Percentiles rank a stretch among this genome's conserved stretches.
These are phyloP conservation scores for Dicyrtoma fusca DNA, from an alignment of 2,888 invertebrate species.

Conservation along the genomic window DNA sequence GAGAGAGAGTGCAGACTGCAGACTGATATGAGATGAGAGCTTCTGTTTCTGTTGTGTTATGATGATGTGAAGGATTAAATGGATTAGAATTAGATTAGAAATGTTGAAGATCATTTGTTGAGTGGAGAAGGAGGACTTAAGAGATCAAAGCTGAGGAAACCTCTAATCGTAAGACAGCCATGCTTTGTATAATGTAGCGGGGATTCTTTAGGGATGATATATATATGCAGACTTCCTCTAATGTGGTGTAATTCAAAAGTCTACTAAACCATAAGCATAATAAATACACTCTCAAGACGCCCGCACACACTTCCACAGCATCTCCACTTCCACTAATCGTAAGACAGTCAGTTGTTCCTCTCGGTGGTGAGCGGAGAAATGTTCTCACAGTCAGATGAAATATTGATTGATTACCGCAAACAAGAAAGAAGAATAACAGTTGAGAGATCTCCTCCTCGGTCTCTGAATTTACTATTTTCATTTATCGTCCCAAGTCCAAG, in stretches of 20 bases:
- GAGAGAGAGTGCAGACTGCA: background rate
- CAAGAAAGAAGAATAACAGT: slow-evolving; percentile 9
- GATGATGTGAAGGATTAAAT: slow-evolving; percentile 37
- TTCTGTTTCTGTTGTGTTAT: slow-evolving; percentile 28
- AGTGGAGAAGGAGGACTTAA: slow-evolving; percentile 43
- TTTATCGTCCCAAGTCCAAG: background rate
- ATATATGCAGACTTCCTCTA: background rate
- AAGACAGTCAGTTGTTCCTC: slow-evolving; percentile 22
- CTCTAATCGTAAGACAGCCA: slow-evolving; percentile 31
- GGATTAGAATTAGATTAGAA: slow-evolving; percentile 43
- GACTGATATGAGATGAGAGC: background rate
- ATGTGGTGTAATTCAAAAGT: too few species aligned
- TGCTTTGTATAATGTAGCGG: slow-evolving; percentile 11
- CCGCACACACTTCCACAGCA: too few species aligned
- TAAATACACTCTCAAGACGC: too few species aligned
- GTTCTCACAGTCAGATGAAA: slow-evolving; percentile 48
- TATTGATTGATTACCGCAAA: slow-evolving; percentile 50
- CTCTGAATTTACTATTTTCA: slow-evolving; percentile 6
- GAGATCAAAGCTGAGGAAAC: slow-evolving; percentile 46
- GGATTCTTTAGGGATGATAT: background rate
- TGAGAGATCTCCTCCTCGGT: background rate
- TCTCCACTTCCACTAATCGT: too few species aligned
- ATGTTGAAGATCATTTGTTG: slow-evolving; percentile 44
- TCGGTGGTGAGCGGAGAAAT: slow-evolving; percentile 27
- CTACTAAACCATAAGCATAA: too few species aligned